A percentile compares a stretch with the other conserved stretches of the same genome.
Conservation (phyloP, 2,113 vertebrate species). For the Zootoca vivipara region DNA sequence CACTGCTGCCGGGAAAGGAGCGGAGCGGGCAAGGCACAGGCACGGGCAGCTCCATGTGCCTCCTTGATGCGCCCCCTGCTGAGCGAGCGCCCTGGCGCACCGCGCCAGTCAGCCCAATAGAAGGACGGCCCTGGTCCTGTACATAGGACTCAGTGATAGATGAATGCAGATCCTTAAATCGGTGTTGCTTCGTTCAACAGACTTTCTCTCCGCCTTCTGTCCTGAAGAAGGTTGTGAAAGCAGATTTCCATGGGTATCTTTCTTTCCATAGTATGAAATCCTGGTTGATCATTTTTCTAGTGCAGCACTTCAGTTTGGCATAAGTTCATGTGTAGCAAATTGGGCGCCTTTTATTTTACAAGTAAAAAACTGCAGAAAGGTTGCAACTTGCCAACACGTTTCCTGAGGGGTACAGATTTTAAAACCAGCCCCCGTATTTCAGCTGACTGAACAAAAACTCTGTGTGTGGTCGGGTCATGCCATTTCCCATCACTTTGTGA, state of each 20-base stretch:
- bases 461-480: not conserved
- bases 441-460: not conserved
- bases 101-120: too few relatives aligned
- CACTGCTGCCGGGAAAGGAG: too few relatives aligned
- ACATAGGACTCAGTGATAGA: not conserved
- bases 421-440: not conserved
- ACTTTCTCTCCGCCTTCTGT: not conserved
- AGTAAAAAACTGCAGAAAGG: conserved; percentile 12
- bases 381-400: not conserved
- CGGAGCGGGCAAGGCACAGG: too few relatives aligned
- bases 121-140: too few relatives aligned
- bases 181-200: not conserved
- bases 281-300: not conserved
- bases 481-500: conserved; percentile 6
- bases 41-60: too few relatives aligned
- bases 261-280: not conserved
- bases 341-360: not conserved
- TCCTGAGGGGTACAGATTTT: not conserved
- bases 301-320: too few relatives aligned
- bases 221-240: not conserved
- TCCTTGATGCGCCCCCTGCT: too few relatives aligned
- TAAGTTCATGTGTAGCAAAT: too few relatives aligned
- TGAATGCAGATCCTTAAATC: not conserved
- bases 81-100: too few relatives aligned
- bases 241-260: not conserved